A percentile compares a stretch with the other conserved stretches of the same genome.
Conservation (phyloP, 2,797 vertebrate genomes). For the Sebastes diploproa region DNA sequence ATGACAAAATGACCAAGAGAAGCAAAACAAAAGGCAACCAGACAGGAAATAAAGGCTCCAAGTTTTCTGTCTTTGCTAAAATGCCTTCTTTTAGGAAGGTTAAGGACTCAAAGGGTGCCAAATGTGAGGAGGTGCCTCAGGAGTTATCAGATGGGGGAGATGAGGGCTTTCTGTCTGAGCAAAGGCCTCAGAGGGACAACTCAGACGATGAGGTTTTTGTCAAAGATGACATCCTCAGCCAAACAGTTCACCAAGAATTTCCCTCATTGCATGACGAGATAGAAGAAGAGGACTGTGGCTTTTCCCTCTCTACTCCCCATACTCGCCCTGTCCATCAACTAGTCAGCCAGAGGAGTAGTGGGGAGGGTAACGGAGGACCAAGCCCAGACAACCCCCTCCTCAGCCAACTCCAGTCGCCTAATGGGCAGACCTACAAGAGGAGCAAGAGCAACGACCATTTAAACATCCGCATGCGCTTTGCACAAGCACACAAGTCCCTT, state of each 20-base stretch:
- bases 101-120: slow-evolving; percentile 33
- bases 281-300: slow-evolving; percentile 48
- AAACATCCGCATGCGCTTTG: slow-evolving; percentile 83
- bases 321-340: slow-evolving; percentile 40
- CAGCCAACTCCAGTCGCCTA: slow-evolving; percentile 59
- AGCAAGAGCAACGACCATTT: slow-evolving; percentile 84
- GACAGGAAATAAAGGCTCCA: slow-evolving; percentile 73
- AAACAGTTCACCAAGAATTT: slow-evolving; percentile 67
- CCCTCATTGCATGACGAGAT: slow-evolving; percentile 45
- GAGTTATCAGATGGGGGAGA: slow-evolving; percentile 33
- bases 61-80: slow-evolving; percentile 82
- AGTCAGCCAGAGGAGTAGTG: slow-evolving; percentile 20
- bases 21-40: slow-evolving; percentile 62
- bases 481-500: slow-evolving; percentile 89
- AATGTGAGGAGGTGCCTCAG: slow-evolving; percentile 29
- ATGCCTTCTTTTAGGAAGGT: slow-evolving; percentile 83
- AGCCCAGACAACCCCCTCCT: slow-evolving; percentile 38
- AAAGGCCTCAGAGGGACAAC: slow-evolving; percentile 57
- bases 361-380: slow-evolving; percentile 4
- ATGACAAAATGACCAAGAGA: slow-evolving; percentile 75
- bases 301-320: slow-evolving; percentile 15
- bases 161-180: slow-evolving; percentile 42
- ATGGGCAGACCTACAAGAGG: slow-evolving; percentile 70
- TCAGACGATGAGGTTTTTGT: slow-evolving; percentile 78
- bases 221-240: slow-evolving; percentile 60